Evolutionary conservation across 2,113 vertebrate genomes (phyloP).

Genomic region (Bubo blakistoni): DNA sequence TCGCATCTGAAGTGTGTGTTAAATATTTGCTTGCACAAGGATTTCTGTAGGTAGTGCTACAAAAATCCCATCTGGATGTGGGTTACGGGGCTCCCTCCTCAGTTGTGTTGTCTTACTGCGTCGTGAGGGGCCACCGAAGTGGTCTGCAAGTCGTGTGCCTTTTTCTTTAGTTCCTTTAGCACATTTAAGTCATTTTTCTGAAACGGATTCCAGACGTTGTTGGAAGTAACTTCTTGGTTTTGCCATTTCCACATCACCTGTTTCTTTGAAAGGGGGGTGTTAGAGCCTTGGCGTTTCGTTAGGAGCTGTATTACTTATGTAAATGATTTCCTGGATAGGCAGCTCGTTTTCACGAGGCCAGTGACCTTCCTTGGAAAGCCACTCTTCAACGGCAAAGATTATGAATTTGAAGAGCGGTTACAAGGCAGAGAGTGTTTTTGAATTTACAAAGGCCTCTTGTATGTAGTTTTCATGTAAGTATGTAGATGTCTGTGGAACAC

Average conservation of each 20-base stretch:
- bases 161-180: not conserved
- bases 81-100: not conserved
- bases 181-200: not conserved
- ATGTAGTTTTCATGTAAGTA: accelerated
- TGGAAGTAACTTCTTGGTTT: not conserved
- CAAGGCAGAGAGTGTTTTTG: not conserved
- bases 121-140: accelerated
- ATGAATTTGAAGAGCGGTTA: not conserved
- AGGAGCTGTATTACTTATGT: not conserved
- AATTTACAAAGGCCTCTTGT: not conserved
- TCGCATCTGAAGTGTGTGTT: not conserved
- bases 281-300: not conserved
- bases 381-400: not conserved
- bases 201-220: accelerated
- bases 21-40: accelerated
- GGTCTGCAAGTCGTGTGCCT: accelerated
- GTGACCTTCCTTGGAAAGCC: not conserved
- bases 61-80: not conserved
- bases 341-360: not conserved
- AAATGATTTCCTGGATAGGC: not conserved
- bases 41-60: not conserved
- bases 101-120: accelerated
- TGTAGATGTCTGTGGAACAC: accelerated
- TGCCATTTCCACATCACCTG: not conserved
- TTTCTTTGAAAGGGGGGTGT: not conserved